phyloP scores from a whole-genome alignment of 2,797 vertebrate species.

The Sitta carolinensis region DNA sequence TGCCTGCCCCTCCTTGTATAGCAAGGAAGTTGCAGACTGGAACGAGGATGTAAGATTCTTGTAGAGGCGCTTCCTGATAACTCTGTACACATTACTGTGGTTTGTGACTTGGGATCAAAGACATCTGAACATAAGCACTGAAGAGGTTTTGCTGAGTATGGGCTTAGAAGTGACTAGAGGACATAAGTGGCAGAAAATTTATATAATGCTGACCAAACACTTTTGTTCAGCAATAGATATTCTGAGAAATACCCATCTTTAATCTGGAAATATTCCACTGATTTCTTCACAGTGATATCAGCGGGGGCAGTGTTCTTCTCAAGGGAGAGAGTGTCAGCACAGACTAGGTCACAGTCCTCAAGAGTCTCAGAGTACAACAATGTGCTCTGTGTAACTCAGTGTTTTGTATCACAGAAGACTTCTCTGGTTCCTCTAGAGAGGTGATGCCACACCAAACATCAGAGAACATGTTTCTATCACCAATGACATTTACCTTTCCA shows the following conservation, averaged over 20 bases:
- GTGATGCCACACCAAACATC: not conserved
- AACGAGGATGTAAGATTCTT: not conserved
- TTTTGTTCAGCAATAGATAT: not conserved
- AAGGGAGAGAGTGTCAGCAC: not conserved
- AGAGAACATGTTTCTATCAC: not conserved
- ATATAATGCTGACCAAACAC: not conserved
- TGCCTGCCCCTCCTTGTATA: not conserved
- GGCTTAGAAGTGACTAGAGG: not conserved
- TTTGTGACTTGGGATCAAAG: not conserved
- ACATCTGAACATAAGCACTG: not conserved
- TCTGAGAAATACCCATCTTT: not conserved
- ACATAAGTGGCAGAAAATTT: not conserved
- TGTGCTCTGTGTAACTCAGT: not conserved
- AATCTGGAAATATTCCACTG: not conserved
- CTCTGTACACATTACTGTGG: not conserved
- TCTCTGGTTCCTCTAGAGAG: not conserved
- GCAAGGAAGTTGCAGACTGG: fast-evolving
- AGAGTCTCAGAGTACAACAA: not conserved
- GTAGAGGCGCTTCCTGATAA: not conserved
- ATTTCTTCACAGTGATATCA: not conserved
- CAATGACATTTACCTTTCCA: not conserved
- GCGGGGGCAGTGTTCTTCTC: not conserved
- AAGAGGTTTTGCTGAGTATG: not conserved
- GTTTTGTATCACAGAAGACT: not conserved
- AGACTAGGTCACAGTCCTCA: not conserved